Base-by-base conservation (phyloP, 2,113 vertebrate species). In the Pelvicachromis taeniatus region DNA sequence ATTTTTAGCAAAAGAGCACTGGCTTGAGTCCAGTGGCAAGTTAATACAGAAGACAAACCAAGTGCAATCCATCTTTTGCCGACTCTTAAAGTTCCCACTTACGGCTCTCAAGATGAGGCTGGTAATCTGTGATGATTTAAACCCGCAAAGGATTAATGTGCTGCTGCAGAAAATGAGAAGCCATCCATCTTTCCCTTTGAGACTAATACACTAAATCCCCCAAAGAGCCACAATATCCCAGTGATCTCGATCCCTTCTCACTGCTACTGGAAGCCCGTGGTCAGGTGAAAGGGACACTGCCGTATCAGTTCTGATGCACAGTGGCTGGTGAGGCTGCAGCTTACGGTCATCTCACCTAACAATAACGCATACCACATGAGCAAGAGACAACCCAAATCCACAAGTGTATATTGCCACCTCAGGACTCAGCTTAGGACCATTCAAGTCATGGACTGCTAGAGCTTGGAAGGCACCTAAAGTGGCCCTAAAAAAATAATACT, bases 141-240 rank as follows among this genome's bases (percentile, higher is more conserved):
- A 83, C 81, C 87, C 35, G 17, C 45, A 35, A 59, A 83, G 86
- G 89, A 93, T 91, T 92, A 91, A 87, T 78, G 83, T 81, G 77
- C 1, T 38, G 81, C 77, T 77, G 70, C 42, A 70, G 73, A 82
- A 88, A 87, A 92, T 55, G 78, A 87, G 87, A 94, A 92, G 70
- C 87, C 79, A 88, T 84, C 59, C 55, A 81, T 90, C 78, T 80
- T 78, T 83, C 80, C 85, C 35, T 14, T 2, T 40, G 83, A 78
- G 89, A 84, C 19, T 13, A 78, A 82, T 81, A n/a, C 83, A 50
- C 38, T 85, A 87, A 94, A 93, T 92, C 90, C 89, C 81, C 82
- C 84, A 80, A 73, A 83, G 88, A 80, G 89, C 53, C 56, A 83
- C 75, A 91, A 83, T 78, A 83, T 80, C 82, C 75, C 59, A 3